Evolutionary conservation across 2,797 vertebrate species (phyloP).

Genomic region (Mallotus villosus): DNA sequence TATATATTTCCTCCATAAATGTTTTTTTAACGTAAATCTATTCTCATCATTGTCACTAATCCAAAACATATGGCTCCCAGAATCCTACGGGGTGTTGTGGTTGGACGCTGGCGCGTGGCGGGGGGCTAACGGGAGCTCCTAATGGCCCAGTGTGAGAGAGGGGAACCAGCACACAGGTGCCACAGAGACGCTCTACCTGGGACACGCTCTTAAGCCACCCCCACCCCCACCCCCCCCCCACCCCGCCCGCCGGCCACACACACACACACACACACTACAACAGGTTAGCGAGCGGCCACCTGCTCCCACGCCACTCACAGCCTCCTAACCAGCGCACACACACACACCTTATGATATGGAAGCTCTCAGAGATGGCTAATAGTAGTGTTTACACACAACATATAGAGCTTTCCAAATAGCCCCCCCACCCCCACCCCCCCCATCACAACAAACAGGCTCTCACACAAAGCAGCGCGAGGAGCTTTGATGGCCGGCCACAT

Average conservation of each 20-base stretch:
- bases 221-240: too few species aligned
- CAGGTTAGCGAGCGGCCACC: constrained; percentile 34
- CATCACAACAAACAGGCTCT: not conserved
- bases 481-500: too few species aligned
- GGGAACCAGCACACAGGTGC: constrained; percentile 49
- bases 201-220: constrained; percentile 27
- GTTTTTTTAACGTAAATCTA: constrained; percentile 1
- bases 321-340: not conserved
- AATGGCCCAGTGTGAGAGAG: constrained; percentile 44
- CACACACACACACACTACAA: not conserved
- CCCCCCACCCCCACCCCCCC: not conserved
- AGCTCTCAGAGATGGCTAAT: too few species aligned
- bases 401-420: too few species aligned
- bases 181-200: constrained; percentile 27
- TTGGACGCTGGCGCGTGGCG: constrained; percentile 31
- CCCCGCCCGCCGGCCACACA: too few species aligned
- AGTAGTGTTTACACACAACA: too few species aligned
- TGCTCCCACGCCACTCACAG: constrained; percentile 22
- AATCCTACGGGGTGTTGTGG: constrained; percentile 28
- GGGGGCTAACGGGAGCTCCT: constrained; percentile 46
- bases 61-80: constrained; percentile 41
- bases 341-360: too few species aligned
- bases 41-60: constrained; percentile 29
- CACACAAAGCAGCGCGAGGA: too few species aligned
- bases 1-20: too few species aligned